Evolutionary conservation across 1,140 invertebrate species (phyloP).

Genomic region (Bombus superbus): DNA sequence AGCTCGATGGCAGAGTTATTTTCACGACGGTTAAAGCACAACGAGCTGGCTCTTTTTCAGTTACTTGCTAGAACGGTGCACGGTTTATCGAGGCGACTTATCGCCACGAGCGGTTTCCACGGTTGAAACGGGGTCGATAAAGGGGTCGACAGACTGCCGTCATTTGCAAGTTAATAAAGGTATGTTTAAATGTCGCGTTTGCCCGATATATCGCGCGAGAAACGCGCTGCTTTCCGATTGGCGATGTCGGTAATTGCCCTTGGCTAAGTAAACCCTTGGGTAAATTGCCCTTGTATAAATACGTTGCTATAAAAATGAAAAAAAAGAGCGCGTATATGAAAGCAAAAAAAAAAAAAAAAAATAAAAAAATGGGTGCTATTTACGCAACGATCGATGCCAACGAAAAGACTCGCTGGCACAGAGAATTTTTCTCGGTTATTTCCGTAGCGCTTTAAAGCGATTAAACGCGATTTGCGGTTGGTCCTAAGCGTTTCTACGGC

Average conservation of each 20-base stretch:
- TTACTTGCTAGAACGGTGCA: constrained; percentile 1
- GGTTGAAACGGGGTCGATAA: constrained; percentile 33
- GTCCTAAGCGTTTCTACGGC: background rate
- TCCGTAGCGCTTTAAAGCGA: background rate
- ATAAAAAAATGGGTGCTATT: background rate
- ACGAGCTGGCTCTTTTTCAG: background rate
- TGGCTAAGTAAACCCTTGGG: no score
- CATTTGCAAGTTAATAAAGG: constrained; percentile 57
- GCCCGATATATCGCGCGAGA: background rate
- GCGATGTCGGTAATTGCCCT: background rate
- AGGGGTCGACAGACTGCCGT: constrained; percentile 36
- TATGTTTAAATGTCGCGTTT: constrained; percentile 23
- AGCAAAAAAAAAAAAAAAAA: background rate
- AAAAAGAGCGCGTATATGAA: background rate
- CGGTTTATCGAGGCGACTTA: constrained; percentile 41
- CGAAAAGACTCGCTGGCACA: no score
- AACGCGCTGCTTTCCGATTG: background rate
- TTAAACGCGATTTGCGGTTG: background rate
- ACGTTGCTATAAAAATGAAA: background rate
- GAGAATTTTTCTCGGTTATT: background rate
- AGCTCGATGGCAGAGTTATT: background rate
- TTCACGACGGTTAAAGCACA: background rate
- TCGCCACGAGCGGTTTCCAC: constrained; percentile 41
- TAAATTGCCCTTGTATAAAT: no score
- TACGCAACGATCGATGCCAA: no score